Evolutionary conservation across 2,113 vertebrate genomes (phyloP).

Genomic region (Oreochromis niloticus): DNA sequence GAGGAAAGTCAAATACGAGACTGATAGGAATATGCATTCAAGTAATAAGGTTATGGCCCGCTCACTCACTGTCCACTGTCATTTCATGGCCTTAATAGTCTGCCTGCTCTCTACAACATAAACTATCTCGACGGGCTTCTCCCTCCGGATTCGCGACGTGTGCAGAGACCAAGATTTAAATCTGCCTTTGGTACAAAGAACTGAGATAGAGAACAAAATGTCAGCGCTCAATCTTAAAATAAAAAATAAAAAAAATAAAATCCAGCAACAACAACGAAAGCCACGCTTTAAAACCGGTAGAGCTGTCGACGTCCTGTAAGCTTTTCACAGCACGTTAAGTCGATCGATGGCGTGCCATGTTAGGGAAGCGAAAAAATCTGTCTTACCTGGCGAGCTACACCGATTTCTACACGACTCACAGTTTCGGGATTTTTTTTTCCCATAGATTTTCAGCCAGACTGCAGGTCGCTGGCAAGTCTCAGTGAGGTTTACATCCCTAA

Average conservation of each 20-base stretch:
- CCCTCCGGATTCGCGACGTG: conserved; percentile 23
- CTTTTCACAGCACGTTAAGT: conserved; percentile 25
- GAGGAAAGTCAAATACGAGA: conserved; percentile 51
- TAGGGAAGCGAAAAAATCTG: conserved; percentile 20
- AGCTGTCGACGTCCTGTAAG: conserved; percentile 4
- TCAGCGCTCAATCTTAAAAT: conserved; percentile 14
- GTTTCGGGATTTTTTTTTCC: neutral
- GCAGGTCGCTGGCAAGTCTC: conserved; percentile 37
- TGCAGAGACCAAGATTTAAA: neutral
- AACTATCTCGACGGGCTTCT: conserved; percentile 43
- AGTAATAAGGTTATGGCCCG: conserved; percentile 36
- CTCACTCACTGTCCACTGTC: conserved; percentile 42
- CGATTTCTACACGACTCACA: conserved; percentile 40
- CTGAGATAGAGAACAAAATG: conserved; percentile 6
- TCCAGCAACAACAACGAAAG: neutral
- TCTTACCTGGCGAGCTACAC: conserved; percentile 57
- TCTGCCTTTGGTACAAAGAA: neutral
- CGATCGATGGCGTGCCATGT: conserved; percentile 37
- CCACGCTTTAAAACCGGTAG: neutral
- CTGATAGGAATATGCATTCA: conserved; percentile 46
- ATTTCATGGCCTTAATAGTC: conserved; percentile 37
- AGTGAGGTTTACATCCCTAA: conserved; percentile 22
- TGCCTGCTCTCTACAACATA: conserved; percentile 9
- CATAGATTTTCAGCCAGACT: conserved; percentile 36
- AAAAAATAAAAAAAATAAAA: neutral